Evolutionary conservation across 2,888 invertebrate species (phyloP).

Genomic region (Drosophila anceps): DNA sequence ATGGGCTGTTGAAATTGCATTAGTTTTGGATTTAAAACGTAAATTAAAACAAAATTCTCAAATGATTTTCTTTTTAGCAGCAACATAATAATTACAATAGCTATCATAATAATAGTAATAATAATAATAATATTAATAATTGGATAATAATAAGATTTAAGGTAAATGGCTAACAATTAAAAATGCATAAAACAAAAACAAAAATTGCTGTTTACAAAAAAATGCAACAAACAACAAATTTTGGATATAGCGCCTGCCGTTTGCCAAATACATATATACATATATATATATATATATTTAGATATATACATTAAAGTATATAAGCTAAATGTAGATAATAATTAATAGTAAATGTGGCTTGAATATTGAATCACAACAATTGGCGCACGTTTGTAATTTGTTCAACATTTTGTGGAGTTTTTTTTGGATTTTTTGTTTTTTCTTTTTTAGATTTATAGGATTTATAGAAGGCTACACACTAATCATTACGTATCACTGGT

Average conservation of each 20-base stretch:
- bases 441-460: conserved; percentile 16
- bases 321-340: conserved; percentile 24
- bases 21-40: conserved; percentile 63
- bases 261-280: conserved; percentile 38
- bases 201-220: conserved; percentile 58
- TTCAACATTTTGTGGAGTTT: conserved; percentile 49
- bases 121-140: conserved; percentile 30
- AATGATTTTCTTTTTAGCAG: conserved; percentile 42
- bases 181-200: conserved; percentile 80
- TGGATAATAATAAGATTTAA: conserved; percentile 48
- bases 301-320: conserved; percentile 21
- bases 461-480: conserved; percentile 37
- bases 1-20: conserved; percentile 36
- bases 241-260: conserved; percentile 59
- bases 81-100: conserved; percentile 48
- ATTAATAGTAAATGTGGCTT: conserved; percentile 68
- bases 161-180: conserved; percentile 80
- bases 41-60: conserved; percentile 67
- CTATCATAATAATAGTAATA: conserved; percentile 8
- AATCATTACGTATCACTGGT: conserved; percentile 75
- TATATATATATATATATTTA: conserved; percentile 16
- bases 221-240: conserved; percentile 67
- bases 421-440: background rate
- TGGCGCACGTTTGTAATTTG: conserved; percentile 73
- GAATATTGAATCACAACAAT: conserved; percentile 75